phyloP scores from a whole-genome alignment of 2,113 vertebrate species.

The Thamnophis sirtalis region DNA sequence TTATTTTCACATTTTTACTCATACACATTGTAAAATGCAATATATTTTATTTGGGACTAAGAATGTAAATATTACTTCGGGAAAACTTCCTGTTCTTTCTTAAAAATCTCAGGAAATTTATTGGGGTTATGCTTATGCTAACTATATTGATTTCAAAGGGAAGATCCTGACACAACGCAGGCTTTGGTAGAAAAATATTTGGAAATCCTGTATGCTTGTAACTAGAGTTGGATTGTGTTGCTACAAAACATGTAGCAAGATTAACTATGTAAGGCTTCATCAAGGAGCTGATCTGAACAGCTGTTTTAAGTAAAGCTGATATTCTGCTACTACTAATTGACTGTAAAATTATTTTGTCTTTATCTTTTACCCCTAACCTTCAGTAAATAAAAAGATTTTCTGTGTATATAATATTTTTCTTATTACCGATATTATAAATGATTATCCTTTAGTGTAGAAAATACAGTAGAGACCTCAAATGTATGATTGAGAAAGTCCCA shows the following conservation, averaged over 20 bases:
- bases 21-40: not conserved
- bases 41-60: not conserved
- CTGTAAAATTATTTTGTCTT: conserved; percentile 12
- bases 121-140: not conserved
- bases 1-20: not conserved
- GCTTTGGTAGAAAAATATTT: conserved; percentile 27
- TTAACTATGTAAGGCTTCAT: conserved; percentile 51
- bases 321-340: conserved; percentile 33
- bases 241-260: conserved; percentile 30
- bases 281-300: conserved; percentile 58
- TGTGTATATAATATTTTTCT: not conserved
- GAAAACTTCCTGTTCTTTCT: not conserved
- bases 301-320: conserved; percentile 40
- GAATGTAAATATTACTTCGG: not conserved
- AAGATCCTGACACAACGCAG: conserved; percentile 1
- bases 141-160: conserved; percentile 21
- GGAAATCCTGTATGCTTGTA: conserved; percentile 24
- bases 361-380: not conserved
- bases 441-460: not conserved
- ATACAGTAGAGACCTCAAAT: not conserved
- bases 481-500: not conserved
- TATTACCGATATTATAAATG: not conserved
- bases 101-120: not conserved
- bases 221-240: conserved; percentile 12
- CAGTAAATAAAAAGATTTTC: conserved; percentile 1